Evolutionary conservation across 2,888 invertebrate species (phyloP).

Genomic region (Reticulitermes lucifugus): DNA sequence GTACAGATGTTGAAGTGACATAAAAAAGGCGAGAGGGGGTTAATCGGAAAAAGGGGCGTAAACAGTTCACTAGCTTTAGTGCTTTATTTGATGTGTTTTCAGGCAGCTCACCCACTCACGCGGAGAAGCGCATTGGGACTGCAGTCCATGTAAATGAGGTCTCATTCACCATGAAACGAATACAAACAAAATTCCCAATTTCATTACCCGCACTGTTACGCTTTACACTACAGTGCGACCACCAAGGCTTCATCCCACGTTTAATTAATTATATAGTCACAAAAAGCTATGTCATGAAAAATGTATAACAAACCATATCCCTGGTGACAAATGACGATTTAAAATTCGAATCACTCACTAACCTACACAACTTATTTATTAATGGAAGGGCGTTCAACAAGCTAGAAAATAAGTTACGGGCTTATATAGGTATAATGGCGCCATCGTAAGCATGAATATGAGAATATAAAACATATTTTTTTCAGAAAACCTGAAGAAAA

Average conservation of each 20-base stretch:
- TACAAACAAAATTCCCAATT: neutral
- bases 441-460: too few species aligned
- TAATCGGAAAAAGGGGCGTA: neutral
- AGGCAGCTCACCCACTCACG: neutral
- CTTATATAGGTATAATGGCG: too few species aligned
- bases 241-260: neutral
- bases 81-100: neutral
- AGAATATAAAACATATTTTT: too few species aligned
- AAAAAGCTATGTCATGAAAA: neutral
- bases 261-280: neutral
- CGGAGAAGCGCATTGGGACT: neutral
- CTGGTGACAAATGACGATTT: too few species aligned
- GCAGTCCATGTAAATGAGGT: neutral
- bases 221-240: neutral
- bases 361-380: too few species aligned
- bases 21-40: neutral
- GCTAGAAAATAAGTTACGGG: too few species aligned
- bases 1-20: neutral
- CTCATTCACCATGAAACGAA: neutral
- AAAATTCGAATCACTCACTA: too few species aligned
- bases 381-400: too few species aligned
- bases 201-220: neutral
- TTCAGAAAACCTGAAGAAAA: too few species aligned
- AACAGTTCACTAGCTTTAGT: slow-evolving; percentile 6
- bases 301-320: neutral